A percentile compares a stretch with the other conserved stretches of the same genome.
phyloP scores from a whole-genome alignment of 1,140 invertebrate genomes.

The Hylyphantes graminicola region DNA sequence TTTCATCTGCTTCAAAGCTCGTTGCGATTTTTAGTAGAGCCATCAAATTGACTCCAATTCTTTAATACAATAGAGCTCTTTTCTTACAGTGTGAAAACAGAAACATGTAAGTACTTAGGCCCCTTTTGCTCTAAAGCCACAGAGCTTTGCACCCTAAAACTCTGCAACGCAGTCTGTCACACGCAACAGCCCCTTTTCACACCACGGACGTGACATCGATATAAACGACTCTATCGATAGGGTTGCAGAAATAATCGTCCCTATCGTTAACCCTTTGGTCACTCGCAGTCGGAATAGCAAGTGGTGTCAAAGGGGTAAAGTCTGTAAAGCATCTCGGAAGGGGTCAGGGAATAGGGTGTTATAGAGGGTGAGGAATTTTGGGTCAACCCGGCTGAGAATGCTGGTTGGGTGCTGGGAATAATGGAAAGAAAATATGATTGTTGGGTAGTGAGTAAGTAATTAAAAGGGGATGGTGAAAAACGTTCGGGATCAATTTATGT shows the following conservation, averaged over 20 bases:
- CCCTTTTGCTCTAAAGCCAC: neutral
- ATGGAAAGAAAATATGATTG: too few relatives aligned
- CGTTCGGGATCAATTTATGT: too few relatives aligned
- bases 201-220: conserved; percentile 24
- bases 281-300: conserved; percentile 35
- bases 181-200: conserved; percentile 1
- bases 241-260: conserved; percentile 28
- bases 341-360: neutral
- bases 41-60: neutral
- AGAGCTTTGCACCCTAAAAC: neutral
- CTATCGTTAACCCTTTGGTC: conserved; percentile 37
- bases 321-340: conserved; percentile 12
- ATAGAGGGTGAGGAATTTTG: conserved; percentile 22
- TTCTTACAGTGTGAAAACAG: too few relatives aligned
- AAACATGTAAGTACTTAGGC: neutral
- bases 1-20: neutral
- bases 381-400: neutral
- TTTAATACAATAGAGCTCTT: neutral
- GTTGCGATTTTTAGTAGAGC: neutral
- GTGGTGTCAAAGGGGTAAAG: conserved; percentile 4
- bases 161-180: conserved; percentile 8
- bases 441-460: too few relatives aligned
- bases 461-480: too few relatives aligned
- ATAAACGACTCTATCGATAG: conserved; percentile 41
- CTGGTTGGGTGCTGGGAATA: too few relatives aligned